Conservation (phyloP, 2,797 vertebrate species). For the Anolis apletophallus region DNA sequence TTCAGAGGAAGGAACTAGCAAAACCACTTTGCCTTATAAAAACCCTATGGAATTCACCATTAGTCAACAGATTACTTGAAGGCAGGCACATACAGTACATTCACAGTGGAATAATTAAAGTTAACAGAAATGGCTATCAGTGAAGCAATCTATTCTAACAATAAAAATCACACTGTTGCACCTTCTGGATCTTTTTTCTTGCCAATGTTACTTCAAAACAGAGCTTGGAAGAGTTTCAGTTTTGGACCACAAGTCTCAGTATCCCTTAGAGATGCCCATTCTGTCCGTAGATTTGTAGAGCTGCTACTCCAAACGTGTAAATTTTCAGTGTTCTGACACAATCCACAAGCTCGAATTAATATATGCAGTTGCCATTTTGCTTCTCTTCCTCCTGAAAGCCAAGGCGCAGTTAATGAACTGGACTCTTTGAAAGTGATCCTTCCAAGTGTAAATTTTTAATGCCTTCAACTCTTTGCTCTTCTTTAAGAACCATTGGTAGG, state of each 20-base stretch:
- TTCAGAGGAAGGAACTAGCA: too few relatives aligned
- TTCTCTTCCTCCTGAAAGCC: neutral
- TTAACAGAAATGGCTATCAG: neutral
- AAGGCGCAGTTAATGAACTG: neutral
- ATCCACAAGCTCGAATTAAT: constrained; percentile 1
- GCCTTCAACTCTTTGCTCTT: neutral
- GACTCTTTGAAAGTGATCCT: neutral
- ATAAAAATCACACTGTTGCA: neutral
- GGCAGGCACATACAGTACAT: too few relatives aligned
- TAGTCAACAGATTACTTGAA: too few relatives aligned
- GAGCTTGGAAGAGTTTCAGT: neutral
- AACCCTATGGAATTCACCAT: too few relatives aligned
- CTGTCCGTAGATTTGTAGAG: neutral
- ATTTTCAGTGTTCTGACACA: neutral
- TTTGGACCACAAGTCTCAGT: neutral
- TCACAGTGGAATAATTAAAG: neutral
- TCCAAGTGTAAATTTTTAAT: neutral
- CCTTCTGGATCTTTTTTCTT: neutral
- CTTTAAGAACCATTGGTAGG: neutral
- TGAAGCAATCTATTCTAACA: neutral
- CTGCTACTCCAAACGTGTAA: neutral
- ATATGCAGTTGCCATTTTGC: neutral
- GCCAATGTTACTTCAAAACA: neutral
- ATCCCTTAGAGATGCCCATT: neutral
- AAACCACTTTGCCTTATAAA: too few relatives aligned